Evolutionary conservation across 2,113 vertebrate genomes (phyloP), one percentile per base, ranked within the genome.

Genomic region (Dicentrarchus labrax): DNA sequence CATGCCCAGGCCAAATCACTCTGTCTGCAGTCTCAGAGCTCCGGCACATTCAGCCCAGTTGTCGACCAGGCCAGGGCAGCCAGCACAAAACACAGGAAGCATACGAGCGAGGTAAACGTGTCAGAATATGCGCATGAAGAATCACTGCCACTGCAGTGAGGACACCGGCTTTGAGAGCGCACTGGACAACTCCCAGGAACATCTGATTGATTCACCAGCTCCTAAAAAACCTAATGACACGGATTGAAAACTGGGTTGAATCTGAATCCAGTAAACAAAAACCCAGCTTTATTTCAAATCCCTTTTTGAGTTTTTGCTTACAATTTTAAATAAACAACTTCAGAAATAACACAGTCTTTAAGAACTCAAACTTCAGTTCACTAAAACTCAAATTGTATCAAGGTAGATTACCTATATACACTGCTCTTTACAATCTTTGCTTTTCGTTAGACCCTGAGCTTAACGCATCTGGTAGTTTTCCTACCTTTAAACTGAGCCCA

Each of bases 1-100:
- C 84, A 76, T 47, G 75, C 74, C 30, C 21, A 0, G 56, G 71
- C 45, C 64, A 80, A 67, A 88, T 67, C 60, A 3, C 82, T 78
- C 60, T 36, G 72, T 78, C 56, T 36, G 72, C 69, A 75, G 76
- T 66, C 66, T 64, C 62, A 11, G 30, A 78, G 74, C 70, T 30
- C 62, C n/a, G 8, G 65, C 54, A 39, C 38, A 21, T 72, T 69
- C 50, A 61, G 5, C 48, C 60, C 76, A 76, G 64, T 22, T 50
- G 59, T 19, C 21, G 51, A 57, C 62, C 24, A 67, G 17, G 70
- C 5, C 19, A 36, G 38, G 21, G 41, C 69, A 17, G n/a, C 30
- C 38, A 17, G 72, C 0, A 24, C 2, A 11, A 53, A 62, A 74
- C n/a, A 38, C 36, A 71, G 4, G 9, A 70, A 12, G 78, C 6